These are phyloP conservation scores for Euglossa dilemma DNA, from an alignment of 1,140 invertebrate genomes.

Conservation along the genomic window DNA sequence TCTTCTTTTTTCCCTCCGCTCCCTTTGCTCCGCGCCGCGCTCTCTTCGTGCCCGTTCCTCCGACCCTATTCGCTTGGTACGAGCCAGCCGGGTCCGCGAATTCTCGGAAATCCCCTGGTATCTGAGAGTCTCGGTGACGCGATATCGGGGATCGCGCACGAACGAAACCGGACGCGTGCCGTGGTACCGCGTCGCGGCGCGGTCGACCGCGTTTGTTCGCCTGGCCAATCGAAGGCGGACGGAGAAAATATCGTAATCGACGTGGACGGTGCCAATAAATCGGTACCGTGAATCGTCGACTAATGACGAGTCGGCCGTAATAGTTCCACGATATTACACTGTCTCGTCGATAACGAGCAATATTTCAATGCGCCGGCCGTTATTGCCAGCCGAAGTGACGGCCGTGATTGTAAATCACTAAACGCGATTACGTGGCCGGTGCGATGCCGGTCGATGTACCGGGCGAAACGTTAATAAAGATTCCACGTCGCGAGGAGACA, in stretches of 20 bases:
- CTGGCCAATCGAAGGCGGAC: too few relatives aligned
- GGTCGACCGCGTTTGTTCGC: too few relatives aligned
- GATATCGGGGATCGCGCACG: background rate
- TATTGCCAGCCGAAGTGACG: conserved; percentile 54
- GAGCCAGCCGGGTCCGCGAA: conserved; percentile 28
- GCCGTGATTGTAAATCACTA: conserved; percentile 26
- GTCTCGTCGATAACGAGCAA: conserved; percentile 59
- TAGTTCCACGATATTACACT: conserved; percentile 60
- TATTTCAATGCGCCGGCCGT: conserved; percentile 58
- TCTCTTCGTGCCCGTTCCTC: too few relatives aligned
- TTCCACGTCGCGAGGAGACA: background rate
- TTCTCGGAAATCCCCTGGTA: conserved; percentile 53
- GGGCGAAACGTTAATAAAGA: background rate
- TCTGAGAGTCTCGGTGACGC: background rate
- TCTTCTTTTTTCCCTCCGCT: background rate
- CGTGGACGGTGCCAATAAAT: conserved; percentile 51
- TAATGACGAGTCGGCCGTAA: conserved; percentile 60
- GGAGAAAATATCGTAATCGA: conserved; percentile 55
- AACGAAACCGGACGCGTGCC: too few relatives aligned
- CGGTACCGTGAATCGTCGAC: conserved; percentile 30
- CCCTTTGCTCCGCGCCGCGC: too few relatives aligned
- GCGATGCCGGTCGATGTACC: conserved; percentile 12
- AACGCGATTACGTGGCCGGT: conserved; percentile 24
- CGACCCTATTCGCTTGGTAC: background rate
- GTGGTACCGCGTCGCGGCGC: too few relatives aligned